Base-by-base conservation (phyloP, 2,113 vertebrate species). In the Solea solea region DNA sequence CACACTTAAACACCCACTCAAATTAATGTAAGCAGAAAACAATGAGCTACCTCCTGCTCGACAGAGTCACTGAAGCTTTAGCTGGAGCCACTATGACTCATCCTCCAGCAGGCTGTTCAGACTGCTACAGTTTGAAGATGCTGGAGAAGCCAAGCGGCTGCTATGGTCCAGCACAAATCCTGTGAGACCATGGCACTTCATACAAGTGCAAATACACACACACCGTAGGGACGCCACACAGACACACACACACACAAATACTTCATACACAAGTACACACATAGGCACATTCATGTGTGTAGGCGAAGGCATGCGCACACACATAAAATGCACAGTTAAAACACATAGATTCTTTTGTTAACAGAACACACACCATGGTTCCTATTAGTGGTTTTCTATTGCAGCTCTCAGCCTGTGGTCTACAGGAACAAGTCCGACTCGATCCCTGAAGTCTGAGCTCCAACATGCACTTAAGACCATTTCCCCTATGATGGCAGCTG, bases 71-170 rank as follows among this genome's bases (percentile, higher is more conserved):
- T 66, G 76, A 79, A 68, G 68, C 84, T 86, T 87, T 82, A 88
- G 84, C 83, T 84, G 84, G 71, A 85, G 85, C 85, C 48, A 63
- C 83, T 69, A 80, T 90, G 88, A 93, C 85, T 90, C 91, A 90
- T 90, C 84, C 73, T 80, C 80, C 74, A 68, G 77, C 70, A 83
- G 78, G 70, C 78, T 78, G 57, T 82, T 87, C 80, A 91, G 85
- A 88, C 83, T 83, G 74, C 76, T 74, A 52, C 63, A 56, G 82
- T 67, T 82, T 84, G 78, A 77, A 84, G 76, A 86, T 74, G 68
- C 72, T 41, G 69, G 16, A 62, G 76, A 88, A 76, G 74, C 86
- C 88, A 77, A 69, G 78, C 78, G 69, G 34, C 85, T 74, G 77
- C 79, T 82, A 69, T 51, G 57, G 69, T 78, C 74, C 72, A 80